A percentile compares a stretch with the other conserved stretches of the same genome.
Conservation (phyloP, 2,888 invertebrate species). For the Acrobeloides nanus region DNA sequence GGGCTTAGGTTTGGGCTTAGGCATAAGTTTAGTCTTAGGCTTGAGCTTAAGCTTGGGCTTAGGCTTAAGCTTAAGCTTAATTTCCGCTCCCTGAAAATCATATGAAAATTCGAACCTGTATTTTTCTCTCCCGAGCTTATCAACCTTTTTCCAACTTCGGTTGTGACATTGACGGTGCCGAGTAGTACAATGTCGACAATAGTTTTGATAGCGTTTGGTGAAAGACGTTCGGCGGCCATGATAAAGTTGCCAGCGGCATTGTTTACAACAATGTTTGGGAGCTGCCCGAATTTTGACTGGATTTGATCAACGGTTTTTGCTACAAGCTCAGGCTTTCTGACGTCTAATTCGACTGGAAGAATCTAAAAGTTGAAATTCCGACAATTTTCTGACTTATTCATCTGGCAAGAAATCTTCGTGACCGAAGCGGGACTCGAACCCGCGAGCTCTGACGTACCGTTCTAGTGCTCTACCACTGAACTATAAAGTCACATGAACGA, state of each 20-base stretch:
- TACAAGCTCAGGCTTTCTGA: constrained; percentile 57
- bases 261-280: constrained; percentile 59
- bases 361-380: constrained; percentile 41
- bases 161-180: constrained; percentile 59
- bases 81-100: too few species aligned
- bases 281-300: constrained; percentile 55
- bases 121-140: constrained; percentile 49
- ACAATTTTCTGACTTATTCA: constrained; percentile 46
- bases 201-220: constrained; percentile 59
- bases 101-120: too few species aligned
- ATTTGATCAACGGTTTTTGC: constrained; percentile 57
- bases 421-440: too few species aligned
- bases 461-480: too few species aligned
- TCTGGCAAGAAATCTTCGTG: too few species aligned
- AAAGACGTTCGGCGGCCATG: constrained; percentile 59
- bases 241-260: constrained; percentile 62
- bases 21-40: too few species aligned
- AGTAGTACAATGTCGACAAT: constrained; percentile 58
- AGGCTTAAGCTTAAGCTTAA: too few species aligned
- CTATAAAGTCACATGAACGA: too few species aligned
- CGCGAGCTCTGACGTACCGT: too few species aligned
- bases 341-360: constrained; percentile 57
- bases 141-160: constrained; percentile 59
- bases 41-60: too few species aligned
- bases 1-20: too few species aligned